Evolutionary conservation across 2,888 invertebrate genomes (phyloP).

Genomic region (Apamea monoglypha): DNA sequence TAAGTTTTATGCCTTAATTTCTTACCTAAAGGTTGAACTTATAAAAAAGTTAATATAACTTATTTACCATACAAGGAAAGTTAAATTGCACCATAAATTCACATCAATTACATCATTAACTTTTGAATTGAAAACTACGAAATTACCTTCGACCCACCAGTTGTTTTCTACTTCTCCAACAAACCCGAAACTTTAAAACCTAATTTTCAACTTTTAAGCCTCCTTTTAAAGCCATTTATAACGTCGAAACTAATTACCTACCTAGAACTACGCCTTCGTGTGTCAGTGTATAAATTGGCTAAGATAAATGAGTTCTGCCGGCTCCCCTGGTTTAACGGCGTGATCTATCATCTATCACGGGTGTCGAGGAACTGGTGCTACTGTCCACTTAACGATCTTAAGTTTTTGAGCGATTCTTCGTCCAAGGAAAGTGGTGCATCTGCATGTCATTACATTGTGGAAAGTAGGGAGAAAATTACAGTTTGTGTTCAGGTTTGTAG

Average conservation of each 20-base stretch:
- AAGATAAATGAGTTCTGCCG: constrained; percentile 67
- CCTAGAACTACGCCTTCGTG: constrained; percentile 56
- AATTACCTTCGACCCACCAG: constrained; percentile 21
- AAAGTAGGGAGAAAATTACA: background rate
- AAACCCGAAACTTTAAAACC: constrained; percentile 53
- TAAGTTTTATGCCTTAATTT: background rate
- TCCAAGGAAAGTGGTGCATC: constrained; percentile 26
- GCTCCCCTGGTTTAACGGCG: constrained; percentile 65
- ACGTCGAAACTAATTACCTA: constrained; percentile 65
- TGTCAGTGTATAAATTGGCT: constrained; percentile 69
- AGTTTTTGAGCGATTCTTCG: constrained; percentile 51
- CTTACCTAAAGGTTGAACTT: background rate
- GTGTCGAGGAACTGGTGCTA: constrained; percentile 49
- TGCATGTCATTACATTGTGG: constrained; percentile 33
- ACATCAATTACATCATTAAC: constrained; percentile 28
- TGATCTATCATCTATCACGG: constrained; percentile 66
- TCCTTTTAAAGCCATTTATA: constrained; percentile 65
- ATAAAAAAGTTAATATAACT: background rate
- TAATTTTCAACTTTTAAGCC: constrained; percentile 60
- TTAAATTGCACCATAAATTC: constrained; percentile 20
- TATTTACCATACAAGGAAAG: background rate
- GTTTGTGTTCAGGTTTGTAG: background rate
- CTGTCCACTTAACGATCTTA: constrained; percentile 55
- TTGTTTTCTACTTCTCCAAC: constrained; percentile 22
- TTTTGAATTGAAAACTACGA: constrained; percentile 30